These are phyloP conservation scores for Abrostola tripartita DNA, from an alignment of 2,888 invertebrate genomes.

Conservation along the genomic window DNA sequence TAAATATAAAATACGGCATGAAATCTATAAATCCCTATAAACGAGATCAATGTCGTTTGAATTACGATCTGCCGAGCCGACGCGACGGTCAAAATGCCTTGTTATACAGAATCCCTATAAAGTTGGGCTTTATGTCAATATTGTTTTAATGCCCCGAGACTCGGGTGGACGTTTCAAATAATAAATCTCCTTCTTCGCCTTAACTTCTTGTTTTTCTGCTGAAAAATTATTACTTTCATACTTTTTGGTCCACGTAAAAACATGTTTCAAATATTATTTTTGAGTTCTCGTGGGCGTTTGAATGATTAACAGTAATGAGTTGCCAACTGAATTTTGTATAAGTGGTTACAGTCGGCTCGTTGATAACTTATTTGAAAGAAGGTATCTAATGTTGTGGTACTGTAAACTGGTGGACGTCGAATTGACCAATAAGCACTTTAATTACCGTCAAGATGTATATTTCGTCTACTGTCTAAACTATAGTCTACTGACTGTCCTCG, in stretches of 20 bases:
- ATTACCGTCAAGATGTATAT: too few relatives aligned
- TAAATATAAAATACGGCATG: slow-evolving; percentile 19
- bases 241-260: slow-evolving; percentile 2
- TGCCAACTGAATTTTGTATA: not conserved
- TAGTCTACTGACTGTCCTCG: too few relatives aligned
- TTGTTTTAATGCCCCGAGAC: slow-evolving; percentile 51
- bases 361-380: not conserved
- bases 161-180: slow-evolving; percentile 43
- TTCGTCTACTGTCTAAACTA: too few relatives aligned
- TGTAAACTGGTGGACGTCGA: not conserved
- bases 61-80: slow-evolving; percentile 10
- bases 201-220: slow-evolving; percentile 32
- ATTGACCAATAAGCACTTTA: too few relatives aligned
- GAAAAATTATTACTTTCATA: slow-evolving; percentile 20
- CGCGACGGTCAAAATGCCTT: not conserved
- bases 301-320: not conserved
- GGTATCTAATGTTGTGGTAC: not conserved
- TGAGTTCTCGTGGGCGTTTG: not conserved
- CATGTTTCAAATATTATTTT: not conserved
- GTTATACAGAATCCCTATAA: slow-evolving; percentile 22
- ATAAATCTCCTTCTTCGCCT: slow-evolving; percentile 32
- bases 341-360: not conserved
- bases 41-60: slow-evolving; percentile 33
- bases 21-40: slow-evolving; percentile 34
- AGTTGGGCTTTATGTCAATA: slow-evolving; percentile 49